phyloP scores from a whole-genome alignment of 2,888 invertebrate genomes.

The Bombylius major region DNA sequence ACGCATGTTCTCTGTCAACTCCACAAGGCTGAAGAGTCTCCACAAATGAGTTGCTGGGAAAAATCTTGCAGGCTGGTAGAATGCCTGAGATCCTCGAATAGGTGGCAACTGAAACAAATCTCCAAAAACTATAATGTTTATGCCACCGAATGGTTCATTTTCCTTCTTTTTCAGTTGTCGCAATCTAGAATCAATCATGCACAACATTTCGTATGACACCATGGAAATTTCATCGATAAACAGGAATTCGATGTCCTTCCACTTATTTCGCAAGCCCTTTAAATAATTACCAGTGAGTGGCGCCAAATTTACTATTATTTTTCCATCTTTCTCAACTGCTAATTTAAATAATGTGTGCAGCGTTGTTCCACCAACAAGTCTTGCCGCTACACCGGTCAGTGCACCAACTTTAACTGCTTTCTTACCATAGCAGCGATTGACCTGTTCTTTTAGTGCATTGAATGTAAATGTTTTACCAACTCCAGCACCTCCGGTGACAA shows the following conservation, averaged over 20 bases:
- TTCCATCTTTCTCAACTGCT: constrained; percentile 13
- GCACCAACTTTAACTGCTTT: constrained; percentile 18
- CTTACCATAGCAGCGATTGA: constrained; percentile 16
- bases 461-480: constrained; percentile 16
- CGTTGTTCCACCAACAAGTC: constrained; percentile 14
- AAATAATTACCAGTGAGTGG: constrained; percentile 11
- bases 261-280: constrained; percentile 8
- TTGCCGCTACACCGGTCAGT: constrained; percentile 23
- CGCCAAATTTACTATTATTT: too few species aligned
- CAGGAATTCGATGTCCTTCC: constrained; percentile 11
- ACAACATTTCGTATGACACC: constrained; percentile 19
- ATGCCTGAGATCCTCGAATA: background rate
- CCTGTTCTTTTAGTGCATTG: constrained; percentile 16
- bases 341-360: constrained; percentile 7
- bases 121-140: background rate
- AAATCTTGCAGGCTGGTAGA: background rate
- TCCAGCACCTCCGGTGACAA: constrained; percentile 12
- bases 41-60: background rate
- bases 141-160: background rate
- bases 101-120: background rate
- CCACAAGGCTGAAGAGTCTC: background rate
- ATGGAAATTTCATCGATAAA: constrained; percentile 13
- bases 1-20: too few species aligned
- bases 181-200: constrained; percentile 18
- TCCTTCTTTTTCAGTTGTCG: background rate